A percentile compares a stretch with the other conserved stretches of the same genome.
Evolutionary conservation across 2,113 vertebrate species (phyloP).

Genomic region (Aegotheles bennettii): DNA sequence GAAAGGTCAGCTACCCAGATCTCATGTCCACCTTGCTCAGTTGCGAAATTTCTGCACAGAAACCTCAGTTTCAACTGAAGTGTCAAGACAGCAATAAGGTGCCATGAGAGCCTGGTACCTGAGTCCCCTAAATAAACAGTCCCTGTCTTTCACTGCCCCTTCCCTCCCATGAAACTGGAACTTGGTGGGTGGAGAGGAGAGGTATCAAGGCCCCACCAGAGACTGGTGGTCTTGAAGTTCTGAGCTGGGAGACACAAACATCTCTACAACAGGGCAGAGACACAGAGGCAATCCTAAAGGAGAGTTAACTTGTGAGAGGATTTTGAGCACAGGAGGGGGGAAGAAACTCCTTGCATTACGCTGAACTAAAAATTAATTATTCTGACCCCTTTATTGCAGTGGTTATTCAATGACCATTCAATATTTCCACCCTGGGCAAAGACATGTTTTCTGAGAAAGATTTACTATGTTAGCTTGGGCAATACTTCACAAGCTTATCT

Average conservation of each 20-base stretch:
- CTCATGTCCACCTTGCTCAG: neutral
- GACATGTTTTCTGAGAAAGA: constrained; percentile 68
- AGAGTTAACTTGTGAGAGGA: neutral
- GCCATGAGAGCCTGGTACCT: rapidly evolving
- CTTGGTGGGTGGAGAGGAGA: neutral
- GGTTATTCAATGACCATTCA: constrained; percentile 67
- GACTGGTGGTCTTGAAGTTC: neutral
- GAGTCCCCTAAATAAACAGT: neutral
- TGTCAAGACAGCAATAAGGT: neutral
- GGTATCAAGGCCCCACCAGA: neutral
- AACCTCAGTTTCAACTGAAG: neutral
- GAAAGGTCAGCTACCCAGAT: neutral
- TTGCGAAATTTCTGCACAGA: neutral
- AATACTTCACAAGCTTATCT: constrained; percentile 65
- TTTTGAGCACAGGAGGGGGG: neutral
- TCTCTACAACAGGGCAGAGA: neutral
- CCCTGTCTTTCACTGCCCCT: neutral
- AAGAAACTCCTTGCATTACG: neutral
- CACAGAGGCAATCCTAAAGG: neutral
- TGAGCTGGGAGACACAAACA: neutral
- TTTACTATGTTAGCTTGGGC: constrained; percentile 73
- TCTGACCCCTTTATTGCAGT: constrained; percentile 59
- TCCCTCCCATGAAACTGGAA: neutral
- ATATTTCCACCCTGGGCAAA: constrained; percentile 69
- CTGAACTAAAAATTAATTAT: constrained; percentile 62